These are phyloP conservation scores for Hyposoter didymator DNA, from an alignment of 2,888 invertebrate genomes.

Conservation along the genomic window DNA sequence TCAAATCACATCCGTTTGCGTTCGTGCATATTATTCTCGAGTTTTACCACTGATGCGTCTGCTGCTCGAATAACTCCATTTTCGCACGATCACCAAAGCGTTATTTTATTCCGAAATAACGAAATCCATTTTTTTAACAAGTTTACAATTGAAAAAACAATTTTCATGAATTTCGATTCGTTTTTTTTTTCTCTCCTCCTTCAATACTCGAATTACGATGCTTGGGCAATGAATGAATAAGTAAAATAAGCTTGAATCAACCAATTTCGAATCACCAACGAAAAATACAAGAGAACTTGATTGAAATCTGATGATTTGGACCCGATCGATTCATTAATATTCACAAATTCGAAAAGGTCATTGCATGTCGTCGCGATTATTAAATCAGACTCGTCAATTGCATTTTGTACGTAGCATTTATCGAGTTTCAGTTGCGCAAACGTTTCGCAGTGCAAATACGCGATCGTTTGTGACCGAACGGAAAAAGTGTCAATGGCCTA, in stretches of 20 bases:
- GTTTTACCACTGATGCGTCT: not conserved
- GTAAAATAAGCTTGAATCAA: not conserved
- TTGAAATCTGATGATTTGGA: not conserved
- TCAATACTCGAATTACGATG: not conserved
- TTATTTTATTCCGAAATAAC: not conserved
- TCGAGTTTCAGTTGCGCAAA: not conserved
- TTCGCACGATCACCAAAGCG: not conserved
- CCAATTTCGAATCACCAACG: not conserved
- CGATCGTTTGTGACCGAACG: not conserved
- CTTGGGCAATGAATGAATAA: not conserved
- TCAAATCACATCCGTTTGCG: not conserved
- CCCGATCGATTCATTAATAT: not conserved
- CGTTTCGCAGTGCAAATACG: not conserved
- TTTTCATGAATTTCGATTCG: too few relatives aligned
- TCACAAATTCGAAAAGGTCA: not conserved
- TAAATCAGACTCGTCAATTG: not conserved
- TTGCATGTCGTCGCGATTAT: not conserved
- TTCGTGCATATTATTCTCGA: slow-evolving; percentile 10
- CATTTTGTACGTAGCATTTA: not conserved
- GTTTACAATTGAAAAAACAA: too few relatives aligned
- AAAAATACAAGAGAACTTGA: not conserved
- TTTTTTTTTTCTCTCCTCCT: too few relatives aligned
- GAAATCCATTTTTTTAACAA: too few relatives aligned
- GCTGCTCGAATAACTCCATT: not conserved
- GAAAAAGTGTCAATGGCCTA: slow-evolving; percentile 11